Base-by-base conservation (phyloP, 2,888 invertebrate species). In the Drosophila meridiana region DNA sequence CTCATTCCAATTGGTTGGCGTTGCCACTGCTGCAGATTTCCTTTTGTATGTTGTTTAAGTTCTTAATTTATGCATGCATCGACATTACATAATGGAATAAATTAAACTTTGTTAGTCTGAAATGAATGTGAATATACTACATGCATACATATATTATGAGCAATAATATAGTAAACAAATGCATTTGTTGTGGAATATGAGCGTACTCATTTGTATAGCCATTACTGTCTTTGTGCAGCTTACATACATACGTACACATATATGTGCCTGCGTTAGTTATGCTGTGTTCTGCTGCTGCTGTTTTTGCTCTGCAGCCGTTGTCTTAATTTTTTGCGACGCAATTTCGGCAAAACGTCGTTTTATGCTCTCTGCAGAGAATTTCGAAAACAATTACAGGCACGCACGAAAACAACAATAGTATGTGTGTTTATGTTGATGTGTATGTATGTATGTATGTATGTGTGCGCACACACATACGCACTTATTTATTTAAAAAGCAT, bases 321-420 rank as follows among this genome's bases (percentile, higher is more conserved):
- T 65, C 34, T 47, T 14, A 52, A 73, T 69, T 73, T 73, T 55
- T 71, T 89, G 87, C 86, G 89, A 80, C 86, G 86, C 85, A 89
- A 78, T 89, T 87, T 87, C 84, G 61, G 65, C 70, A 74, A 53
- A 69, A 60, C 75, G 65, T 58, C 57, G 58, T 69, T 59, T 63
- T 61, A 67, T 78, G 73, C 38, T 69, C 32, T 61, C 52, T 32
- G 59, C 42, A 47, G 45, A 20, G 9, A 59, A 69, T 66, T 56
- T 69, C 43, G 28, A 62, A 61, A 63, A 60, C 60, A 70, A 59
- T 59, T 53, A 67, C 61, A 73, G 53, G 50, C 73, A 73, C 56
- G 63, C 64, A 68, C 38, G 58, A 73, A 64, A 60, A 79, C 52
- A 69, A 66, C 52, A 67, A 69, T 3, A 69, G 57, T 53, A 60